phyloP scores from a whole-genome alignment of 37 sponge, comb jelly and placozoan species.

The Mnemiopsis leidyi region DNA sequence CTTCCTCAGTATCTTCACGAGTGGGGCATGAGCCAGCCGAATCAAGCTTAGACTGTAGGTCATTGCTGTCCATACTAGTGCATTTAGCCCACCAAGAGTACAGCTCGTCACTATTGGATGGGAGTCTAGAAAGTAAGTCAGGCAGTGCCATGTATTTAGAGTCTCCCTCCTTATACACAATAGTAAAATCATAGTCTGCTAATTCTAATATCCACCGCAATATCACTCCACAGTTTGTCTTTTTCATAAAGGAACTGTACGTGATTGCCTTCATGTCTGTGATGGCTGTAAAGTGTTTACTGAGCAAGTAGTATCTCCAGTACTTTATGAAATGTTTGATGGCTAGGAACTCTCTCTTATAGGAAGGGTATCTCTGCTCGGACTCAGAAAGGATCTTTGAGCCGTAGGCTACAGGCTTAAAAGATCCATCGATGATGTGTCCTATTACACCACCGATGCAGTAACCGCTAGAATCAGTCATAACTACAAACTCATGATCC shows the following conservation, averaged over 20 bases:
- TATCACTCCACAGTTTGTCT: background rate
- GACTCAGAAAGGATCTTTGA: conserved; percentile 65
- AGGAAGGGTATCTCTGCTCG: conserved; percentile 34
- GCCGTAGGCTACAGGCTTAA: conserved; percentile 66
- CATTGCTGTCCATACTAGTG: no score
- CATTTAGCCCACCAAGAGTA: conserved; percentile 36
- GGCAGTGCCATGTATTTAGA: background rate
- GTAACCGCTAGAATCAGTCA: conserved; percentile 73
- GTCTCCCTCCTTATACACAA: background rate
- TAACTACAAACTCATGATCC: conserved; percentile 64
- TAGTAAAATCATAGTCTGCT: conserved; percentile 18
- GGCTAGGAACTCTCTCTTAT: background rate
- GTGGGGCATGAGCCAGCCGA: no score
- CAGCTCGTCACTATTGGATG: background rate
- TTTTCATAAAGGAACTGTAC: background rate
- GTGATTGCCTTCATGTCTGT: conserved; percentile 44
- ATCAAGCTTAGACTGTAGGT: no score
- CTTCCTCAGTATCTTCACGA: no score
- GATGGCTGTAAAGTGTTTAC: background rate
- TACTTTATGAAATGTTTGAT: background rate
- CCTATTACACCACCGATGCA: conserved; percentile 71
- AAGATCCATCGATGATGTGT: conserved; percentile 52
- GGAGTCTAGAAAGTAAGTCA: conserved; percentile 1
- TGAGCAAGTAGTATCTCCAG: conserved; percentile 27
- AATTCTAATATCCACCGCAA: conserved; percentile 25